Evolutionary conservation across 2,113 vertebrate genomes (phyloP), one percentile per base, ranked within the genome.

Genomic region (Dicaeum eximium): DNA sequence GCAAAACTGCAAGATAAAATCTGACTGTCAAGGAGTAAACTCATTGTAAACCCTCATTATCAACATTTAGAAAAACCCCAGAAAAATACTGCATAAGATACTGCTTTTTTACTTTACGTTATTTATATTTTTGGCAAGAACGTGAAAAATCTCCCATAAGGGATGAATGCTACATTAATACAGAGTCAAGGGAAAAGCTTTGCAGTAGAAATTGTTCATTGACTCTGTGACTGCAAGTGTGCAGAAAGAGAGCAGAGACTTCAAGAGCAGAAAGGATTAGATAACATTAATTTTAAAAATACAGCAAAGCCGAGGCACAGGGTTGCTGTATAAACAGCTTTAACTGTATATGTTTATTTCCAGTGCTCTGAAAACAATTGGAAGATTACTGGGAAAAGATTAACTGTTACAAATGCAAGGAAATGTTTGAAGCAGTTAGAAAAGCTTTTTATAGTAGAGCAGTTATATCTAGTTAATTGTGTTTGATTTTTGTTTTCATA

Each of bases 301-400:
- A 75, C 62, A 80, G 56, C 58, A 93, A 89, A 95, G 37, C 53
- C 40, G 72, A 85, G 22, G 70, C 77, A 42, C 2, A 3, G 77
- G 66, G 54, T 53, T 93, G 77, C 56, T 78, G 13, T 79, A 70
- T 67, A 95, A 93, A 92, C 57, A 79, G 61, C 77, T 93, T 95
- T 94, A 89, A 85, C 61, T 69, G 40, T 94, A 47, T 60, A 10
- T 79, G 71, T 93, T 92, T 20, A 45, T 95, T 88, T 93, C 72
- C 48, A 78, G 65, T 92, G 53, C 38, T 95, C 61, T 85, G 70
- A 89, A 95, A 95, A 93, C 33, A 96, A 95, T 75, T 56, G 17
- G 31, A 89, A 93, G 93, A 91, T 96, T 92, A 91, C 73, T 87
- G 88, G 78, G 91, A 72, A 92, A 79, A 93, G 77, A 95, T 97